Base-by-base conservation (phyloP, 2,888 invertebrate species). In the Eilema caniola region DNA sequence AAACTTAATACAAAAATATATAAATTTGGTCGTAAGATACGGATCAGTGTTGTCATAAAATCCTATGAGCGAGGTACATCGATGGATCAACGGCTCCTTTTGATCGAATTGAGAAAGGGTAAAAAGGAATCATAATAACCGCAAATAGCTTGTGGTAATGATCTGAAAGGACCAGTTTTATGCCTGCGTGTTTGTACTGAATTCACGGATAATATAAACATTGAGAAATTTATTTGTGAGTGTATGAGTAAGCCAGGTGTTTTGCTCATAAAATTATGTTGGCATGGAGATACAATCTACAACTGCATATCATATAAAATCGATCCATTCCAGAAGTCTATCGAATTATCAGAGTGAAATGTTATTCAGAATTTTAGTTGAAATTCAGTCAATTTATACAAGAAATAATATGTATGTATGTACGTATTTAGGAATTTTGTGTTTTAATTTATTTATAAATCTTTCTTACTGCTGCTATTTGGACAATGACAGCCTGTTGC, bases 1-100 rank as follows among this genome's bases (percentile, higher is more conserved):
- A 14, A 59, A 23, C 37, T 23, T 23, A 25, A 25, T 59, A 74
- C 70, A 71, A 72, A 72, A 63, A 67, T 60, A 57, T 68, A 12
- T 20, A 57, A 56, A 37, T 66, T 57, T 57, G 11, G 24, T 57
- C 57, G 5, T 4, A 7, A 25, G 61, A 14, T 62, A 11, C 11
- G n/a, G 33, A 33, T 62, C 23, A n/a, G n/a, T 62, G 31, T 12
- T 7, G 12, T 23, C n/a, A 23, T 53, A n/a, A 53, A 3, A 53
- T n/a, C n/a, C 53, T 53, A n/a, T n/a, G 53, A 53, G n/a, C n/a
- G 53, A 53, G n/a, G 7, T 53, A 53, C 5, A 7, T 28, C 28
- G 28, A 28, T 5, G 28, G 28, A 28, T 28, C n/a, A 4, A 53
- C n/a, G n/a, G n/a, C n/a, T n/a, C 10, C 53, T 53, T 53, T 53